phyloP scores from a whole-genome alignment of 2,888 invertebrate species.

The Erpobdella octoculata region DNA sequence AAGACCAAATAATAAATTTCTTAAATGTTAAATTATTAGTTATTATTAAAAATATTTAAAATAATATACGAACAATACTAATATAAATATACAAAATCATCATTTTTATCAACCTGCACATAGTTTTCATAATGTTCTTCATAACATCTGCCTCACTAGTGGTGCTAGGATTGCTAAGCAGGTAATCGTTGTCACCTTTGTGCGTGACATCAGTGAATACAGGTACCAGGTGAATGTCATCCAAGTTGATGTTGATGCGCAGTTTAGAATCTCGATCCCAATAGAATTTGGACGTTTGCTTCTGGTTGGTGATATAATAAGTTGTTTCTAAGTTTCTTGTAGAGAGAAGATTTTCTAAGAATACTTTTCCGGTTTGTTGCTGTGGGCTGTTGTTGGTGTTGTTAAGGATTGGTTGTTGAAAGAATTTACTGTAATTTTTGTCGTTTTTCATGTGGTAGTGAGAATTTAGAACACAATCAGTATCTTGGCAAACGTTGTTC shows the following conservation, averaged over 20 bases:
- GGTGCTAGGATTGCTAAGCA: slow-evolving; percentile 2
- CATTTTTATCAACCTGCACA: slow-evolving; percentile 8
- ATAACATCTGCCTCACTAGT: not conserved
- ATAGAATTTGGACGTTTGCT: slow-evolving; percentile 44
- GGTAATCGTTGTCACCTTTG: slow-evolving; percentile 9
- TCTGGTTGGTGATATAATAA: slow-evolving; percentile 45
- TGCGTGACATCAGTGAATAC: not conserved
- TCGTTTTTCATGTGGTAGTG: too few species aligned
- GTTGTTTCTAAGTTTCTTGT: slow-evolving; percentile 41
- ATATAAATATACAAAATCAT: not conserved
- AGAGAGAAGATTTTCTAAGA: slow-evolving; percentile 44
- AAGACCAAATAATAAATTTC: too few species aligned
- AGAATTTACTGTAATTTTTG: too few species aligned
- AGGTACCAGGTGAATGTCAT: not conserved
- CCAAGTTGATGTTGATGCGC: slow-evolving; percentile 26
- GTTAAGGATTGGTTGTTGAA: too few species aligned
- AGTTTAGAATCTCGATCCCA: slow-evolving; percentile 45
- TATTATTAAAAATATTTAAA: not conserved
- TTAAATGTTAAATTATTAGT: too few species aligned
- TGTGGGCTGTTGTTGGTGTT: not conserved
- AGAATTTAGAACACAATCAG: too few species aligned
- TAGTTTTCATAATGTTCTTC: slow-evolving; percentile 2
- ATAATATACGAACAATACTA: not conserved
- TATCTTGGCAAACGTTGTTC: too few species aligned
- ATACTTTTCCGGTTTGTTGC: slow-evolving; percentile 41